These are phyloP conservation scores for Poeciliopsis retropinna DNA, from an alignment of 2,113 vertebrate genomes.

Conservation along the genomic window DNA sequence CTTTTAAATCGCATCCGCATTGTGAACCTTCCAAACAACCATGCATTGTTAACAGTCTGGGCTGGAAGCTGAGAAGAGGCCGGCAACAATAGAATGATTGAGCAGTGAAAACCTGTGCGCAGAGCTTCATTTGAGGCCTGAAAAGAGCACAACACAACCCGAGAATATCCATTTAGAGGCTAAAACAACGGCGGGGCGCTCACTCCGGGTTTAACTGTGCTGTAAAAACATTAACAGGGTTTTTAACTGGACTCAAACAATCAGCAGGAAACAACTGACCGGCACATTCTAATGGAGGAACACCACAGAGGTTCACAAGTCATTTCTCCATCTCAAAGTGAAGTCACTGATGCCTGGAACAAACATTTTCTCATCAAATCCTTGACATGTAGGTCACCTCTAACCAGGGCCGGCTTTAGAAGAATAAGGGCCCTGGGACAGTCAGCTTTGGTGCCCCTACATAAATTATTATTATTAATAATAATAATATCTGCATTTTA, in stretches of 20 bases:
- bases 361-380: too few relatives aligned
- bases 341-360: too few relatives aligned
- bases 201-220: not conserved
- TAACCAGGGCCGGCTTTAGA: too few relatives aligned
- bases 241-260: not conserved
- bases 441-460: too few relatives aligned
- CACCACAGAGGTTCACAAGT: too few relatives aligned
- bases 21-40: not conserved
- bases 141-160: not conserved
- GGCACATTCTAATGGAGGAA: too few relatives aligned
- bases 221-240: not conserved
- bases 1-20: not conserved
- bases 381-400: too few relatives aligned
- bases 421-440: too few relatives aligned
- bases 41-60: not conserved
- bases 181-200: not conserved
- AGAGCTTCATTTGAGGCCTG: not conserved
- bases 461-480: too few relatives aligned
- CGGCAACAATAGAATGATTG: not conserved
- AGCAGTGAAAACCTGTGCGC: not conserved
- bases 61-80: not conserved
- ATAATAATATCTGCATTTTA: too few relatives aligned
- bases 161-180: not conserved
- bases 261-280: not conserved
- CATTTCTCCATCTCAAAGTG: too few relatives aligned